A percentile compares a stretch with the other conserved stretches of the same genome.
Evolutionary conservation across 2,888 invertebrate genomes (phyloP).

Genomic region (Dione vanillae): DNA sequence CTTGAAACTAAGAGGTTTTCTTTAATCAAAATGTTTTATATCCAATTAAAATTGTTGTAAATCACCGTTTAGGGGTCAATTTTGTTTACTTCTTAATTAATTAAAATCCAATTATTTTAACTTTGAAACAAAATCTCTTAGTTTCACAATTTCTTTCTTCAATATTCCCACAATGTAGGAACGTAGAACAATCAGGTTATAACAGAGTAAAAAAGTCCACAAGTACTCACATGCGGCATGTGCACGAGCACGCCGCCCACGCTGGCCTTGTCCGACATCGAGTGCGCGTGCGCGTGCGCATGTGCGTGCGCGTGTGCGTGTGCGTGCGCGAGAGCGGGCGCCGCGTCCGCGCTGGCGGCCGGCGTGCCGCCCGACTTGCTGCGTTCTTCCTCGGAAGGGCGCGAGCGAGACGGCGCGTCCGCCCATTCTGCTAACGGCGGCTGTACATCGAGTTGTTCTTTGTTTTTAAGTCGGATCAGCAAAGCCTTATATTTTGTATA

Average conservation of each 20-base stretch:
- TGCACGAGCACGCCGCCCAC: conserved; percentile 95
- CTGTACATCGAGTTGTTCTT: conserved; percentile 36
- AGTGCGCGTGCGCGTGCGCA: conserved; percentile 84
- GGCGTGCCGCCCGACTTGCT: conserved; percentile 62
- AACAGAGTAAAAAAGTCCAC: neutral
- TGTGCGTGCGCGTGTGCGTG: conserved; percentile 96
- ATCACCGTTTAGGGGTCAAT: too few species aligned
- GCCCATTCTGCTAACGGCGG: conserved; percentile 87
- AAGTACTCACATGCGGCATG: conserved; percentile 93
- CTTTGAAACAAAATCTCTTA: neutral
- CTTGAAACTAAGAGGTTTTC: conserved; percentile 20
- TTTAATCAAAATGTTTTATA: neutral
- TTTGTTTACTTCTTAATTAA: too few species aligned
- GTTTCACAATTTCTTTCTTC: neutral
- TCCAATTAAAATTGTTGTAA: too few species aligned
- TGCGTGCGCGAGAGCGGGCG: conserved; percentile 82
- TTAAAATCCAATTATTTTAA: too few species aligned
- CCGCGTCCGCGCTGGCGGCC: conserved; percentile 48
- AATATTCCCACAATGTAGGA: neutral
- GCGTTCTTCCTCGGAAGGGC: conserved; percentile 87
- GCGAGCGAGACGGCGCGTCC: conserved; percentile 74
- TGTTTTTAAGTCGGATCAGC: too few species aligned
- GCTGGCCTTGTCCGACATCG: conserved; percentile 86
- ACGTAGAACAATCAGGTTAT: neutral
- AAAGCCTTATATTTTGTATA: too few species aligned